Percentiles rank a stretch among this genome's conserved stretches.
Conservation (phyloP, 2,797 vertebrate species). For the Rousettus madagascariensis region DNA sequence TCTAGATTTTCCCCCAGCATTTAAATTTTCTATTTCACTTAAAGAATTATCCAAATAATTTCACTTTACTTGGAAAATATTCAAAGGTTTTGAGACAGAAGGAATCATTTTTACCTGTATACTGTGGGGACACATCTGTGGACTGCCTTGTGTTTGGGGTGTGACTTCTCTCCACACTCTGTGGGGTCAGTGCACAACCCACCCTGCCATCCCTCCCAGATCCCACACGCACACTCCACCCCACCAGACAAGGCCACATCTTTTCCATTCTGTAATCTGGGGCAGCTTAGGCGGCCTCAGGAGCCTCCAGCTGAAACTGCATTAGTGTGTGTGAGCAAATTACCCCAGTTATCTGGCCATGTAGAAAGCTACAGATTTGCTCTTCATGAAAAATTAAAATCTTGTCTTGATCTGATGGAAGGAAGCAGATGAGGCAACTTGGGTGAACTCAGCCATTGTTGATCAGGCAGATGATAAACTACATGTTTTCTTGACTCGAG, state of each 20-base stretch:
- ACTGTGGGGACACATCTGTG: background rate
- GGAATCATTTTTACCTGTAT: background rate
- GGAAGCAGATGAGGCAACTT: conserved; percentile 68
- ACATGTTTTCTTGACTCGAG: background rate
- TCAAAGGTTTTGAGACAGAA: background rate
- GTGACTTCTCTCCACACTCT: background rate
- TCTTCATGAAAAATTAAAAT: conserved; percentile 83
- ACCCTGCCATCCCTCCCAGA: rapidly evolving
- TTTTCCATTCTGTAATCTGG: background rate
- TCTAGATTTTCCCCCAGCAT: background rate
- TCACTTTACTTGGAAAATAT: background rate
- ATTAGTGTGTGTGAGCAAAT: conserved; percentile 73
- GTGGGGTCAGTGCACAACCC: background rate
- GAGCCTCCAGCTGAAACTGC: conserved; percentile 64
- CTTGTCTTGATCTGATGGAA: conserved; percentile 76
- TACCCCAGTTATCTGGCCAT: conserved; percentile 81
- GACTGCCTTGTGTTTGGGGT: background rate
- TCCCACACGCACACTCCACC: too few relatives aligned
- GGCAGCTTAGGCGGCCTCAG: conserved; percentile 30
- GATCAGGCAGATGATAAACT: conserved; percentile 56
- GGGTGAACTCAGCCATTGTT: conserved; percentile 36
- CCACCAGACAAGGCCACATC: background rate
- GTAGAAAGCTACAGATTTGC: conserved; percentile 80
- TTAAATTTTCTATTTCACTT: conserved; percentile 26
- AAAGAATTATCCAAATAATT: conserved; percentile 43